Percentiles rank a stretch among this genome's conserved stretches.
Conservation (phyloP, 1,140 invertebrate genomes). For the Tetragonula clypearis region DNA sequence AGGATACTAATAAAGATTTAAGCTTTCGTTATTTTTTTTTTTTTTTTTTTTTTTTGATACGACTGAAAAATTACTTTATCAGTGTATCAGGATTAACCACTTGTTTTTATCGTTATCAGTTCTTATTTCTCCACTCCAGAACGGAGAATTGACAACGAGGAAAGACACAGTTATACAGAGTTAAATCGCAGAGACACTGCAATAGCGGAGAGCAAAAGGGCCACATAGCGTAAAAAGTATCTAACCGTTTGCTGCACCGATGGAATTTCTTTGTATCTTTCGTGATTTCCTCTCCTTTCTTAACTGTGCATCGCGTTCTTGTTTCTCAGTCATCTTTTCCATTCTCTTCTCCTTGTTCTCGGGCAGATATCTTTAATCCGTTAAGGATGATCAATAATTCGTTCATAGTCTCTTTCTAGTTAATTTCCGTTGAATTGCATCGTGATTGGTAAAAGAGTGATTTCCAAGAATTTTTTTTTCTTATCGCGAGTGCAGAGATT, state of each 20-base stretch:
- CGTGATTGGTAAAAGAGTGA: no score
- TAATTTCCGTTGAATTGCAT: no score
- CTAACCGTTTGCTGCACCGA: neutral
- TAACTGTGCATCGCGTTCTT: neutral
- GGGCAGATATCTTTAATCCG: neutral
- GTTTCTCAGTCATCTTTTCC: neutral
- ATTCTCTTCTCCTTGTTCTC: constrained; percentile 29
- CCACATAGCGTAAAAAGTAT: constrained; percentile 51
- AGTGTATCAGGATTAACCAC: neutral
- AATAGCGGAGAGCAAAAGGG: constrained; percentile 66
- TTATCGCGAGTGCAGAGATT: neutral
- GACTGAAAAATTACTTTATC: neutral
- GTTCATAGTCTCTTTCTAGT: neutral
- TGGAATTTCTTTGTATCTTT: constrained; percentile 4
- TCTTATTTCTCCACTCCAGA: neutral
- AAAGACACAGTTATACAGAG: neutral
- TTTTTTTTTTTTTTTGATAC: no score
- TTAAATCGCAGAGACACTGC: constrained; percentile 44
- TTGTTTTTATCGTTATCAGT: neutral
- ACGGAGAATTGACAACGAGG: neutral
- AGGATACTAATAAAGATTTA: no score
- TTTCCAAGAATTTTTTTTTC: no score
- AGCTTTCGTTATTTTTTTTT: no score
- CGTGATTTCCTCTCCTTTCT: neutral
- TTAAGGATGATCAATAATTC: neutral